Evolutionary conservation across 2,797 vertebrate species (phyloP), one percentile per base, ranked within the genome.

Genomic region (Erethizon dorsatum): DNA sequence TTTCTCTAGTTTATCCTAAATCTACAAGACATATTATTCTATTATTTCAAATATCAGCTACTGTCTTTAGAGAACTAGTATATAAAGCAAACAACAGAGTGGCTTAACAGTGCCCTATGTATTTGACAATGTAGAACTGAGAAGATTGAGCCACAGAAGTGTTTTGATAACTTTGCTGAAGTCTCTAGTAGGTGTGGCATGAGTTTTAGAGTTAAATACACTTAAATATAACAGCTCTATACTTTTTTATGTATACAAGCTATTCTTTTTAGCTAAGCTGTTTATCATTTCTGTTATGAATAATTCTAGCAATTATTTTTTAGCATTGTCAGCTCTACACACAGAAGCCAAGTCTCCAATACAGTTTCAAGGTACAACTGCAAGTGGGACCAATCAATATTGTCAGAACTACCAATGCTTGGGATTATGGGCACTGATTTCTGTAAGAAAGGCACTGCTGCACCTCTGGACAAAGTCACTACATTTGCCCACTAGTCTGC

Each of bases 221-320:
- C 14, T 0, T 6, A 45, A 65, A 24, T 31, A 3, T 78, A 54
- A 92, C 31, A 56, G 57, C 2, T 86, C 47, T 93, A 24, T 3
- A 37, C 4, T 33, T 6, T 13, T 77, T 47, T 75, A 47, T 77
- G 13, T 2, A 13, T 17, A n/a, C 1, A 80, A 13, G 61, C 8
- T 15, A 28, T 54, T 95, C 12, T 50, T 73, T 86, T 87, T 50
- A 24, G 50, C 24, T 87, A 57, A 41, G 0, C 11, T 45, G 11
- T 80, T 69, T 84, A 31, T 91, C 54, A 75, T 89, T 93, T 93
- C 12, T 79, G 15, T 95, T 92, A 56, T 92, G 65, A 71, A 47
- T 61, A 59, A 50, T 56, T 37, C 14, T 26, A 73, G 50, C 67
- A 59, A 56, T 79, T 79, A 5, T 52, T 33, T 33, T 52, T 80